Percentiles rank a stretch among this genome's conserved stretches.
Conservation (phyloP, 1,140 invertebrate genomes). For the Agrilus planipennis region DNA sequence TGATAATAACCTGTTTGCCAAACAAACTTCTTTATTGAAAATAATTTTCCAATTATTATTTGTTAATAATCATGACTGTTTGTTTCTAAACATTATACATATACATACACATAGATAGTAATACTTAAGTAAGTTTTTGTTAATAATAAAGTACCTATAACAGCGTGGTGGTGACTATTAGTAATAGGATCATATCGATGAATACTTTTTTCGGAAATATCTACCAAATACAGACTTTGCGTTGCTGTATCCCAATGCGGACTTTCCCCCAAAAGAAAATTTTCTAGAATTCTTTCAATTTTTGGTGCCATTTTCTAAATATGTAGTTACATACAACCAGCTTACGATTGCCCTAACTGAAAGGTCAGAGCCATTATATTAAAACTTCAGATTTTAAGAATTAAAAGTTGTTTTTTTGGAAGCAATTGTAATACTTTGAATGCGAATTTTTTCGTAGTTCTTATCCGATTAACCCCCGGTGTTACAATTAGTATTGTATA, state of each 20-base stretch:
- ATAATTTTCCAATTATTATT: not conserved
- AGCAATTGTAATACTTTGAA: no score
- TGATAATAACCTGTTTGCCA: not conserved
- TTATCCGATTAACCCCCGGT: no score
- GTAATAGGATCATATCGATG: conserved; percentile 25
- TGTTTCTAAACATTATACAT: no score
- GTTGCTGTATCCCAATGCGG: conserved; percentile 54
- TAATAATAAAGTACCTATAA: conserved; percentile 14
- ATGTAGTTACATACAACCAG: no score
- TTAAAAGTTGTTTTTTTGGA: no score
- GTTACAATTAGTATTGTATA: no score
- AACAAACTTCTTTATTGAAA: not conserved
- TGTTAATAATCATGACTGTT: not conserved
- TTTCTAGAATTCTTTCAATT: conserved; percentile 18
- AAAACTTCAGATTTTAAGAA: no score
- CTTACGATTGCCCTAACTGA: no score
- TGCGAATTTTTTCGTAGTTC: no score
- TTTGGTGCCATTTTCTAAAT: conserved; percentile 15
- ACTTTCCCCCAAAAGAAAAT: conserved; percentile 41
- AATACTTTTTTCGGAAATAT: conserved; percentile 45
- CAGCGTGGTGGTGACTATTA: conserved; percentile 20
- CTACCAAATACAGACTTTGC: conserved; percentile 54
- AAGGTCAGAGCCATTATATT: no score
- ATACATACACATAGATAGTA: no score
- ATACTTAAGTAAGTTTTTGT: no score